Conservation (phyloP, 2,888 invertebrate genomes). For the Dolomedes plantarius region DNA sequence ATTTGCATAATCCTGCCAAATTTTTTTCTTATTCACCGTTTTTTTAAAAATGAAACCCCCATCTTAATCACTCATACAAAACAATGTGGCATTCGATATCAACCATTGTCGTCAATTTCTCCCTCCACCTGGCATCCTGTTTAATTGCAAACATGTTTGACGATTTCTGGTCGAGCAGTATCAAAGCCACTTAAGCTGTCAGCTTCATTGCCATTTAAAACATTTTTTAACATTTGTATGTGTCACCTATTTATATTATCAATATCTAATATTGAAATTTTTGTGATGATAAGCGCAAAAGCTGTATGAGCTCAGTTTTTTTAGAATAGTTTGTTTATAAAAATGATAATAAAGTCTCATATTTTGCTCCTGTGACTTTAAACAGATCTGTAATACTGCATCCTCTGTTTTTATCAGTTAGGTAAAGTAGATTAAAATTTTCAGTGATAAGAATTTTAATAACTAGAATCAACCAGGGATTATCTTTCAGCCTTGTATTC, state of each 20-base stretch:
- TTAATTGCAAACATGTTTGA: neutral
- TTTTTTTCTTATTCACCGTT: neutral
- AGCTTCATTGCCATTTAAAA: neutral
- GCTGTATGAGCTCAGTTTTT: conserved; percentile 8
- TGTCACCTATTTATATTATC: conserved; percentile 1
- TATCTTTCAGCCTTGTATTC: conserved; percentile 60
- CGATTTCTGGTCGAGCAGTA: neutral
- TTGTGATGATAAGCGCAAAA: neutral
- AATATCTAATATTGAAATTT: neutral
- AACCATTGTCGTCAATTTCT: neutral
- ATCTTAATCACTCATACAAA: no score
- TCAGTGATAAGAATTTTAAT: neutral
- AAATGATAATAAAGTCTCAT: neutral
- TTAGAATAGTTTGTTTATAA: conserved; percentile 3
- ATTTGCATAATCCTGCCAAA: conserved; percentile 13
- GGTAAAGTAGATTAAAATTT: neutral
- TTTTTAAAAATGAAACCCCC: neutral
- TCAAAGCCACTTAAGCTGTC: neutral
- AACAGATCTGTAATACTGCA: neutral
- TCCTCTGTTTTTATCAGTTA: neutral
- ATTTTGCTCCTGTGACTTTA: conserved; percentile 9
- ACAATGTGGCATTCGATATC: neutral
- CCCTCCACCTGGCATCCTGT: neutral
- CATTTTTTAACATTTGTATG: neutral
- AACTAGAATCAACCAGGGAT: conserved; percentile 47